Evolutionary conservation across 2,888 invertebrate genomes (phyloP).

Genomic region (Platypus cylindrus): DNA sequence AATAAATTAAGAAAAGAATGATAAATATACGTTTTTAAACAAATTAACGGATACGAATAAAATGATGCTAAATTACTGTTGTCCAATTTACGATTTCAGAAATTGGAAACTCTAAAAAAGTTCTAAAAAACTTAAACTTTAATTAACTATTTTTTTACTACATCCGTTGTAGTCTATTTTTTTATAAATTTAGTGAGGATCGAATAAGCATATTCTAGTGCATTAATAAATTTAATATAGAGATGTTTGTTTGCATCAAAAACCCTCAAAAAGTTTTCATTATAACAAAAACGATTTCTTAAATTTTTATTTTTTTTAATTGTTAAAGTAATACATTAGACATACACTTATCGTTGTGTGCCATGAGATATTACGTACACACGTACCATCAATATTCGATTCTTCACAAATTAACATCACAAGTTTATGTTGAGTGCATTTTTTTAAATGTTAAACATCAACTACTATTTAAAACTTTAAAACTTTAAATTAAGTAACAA

Average conservation of each 20-base stretch:
- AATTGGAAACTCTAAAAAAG: constrained; percentile 1
- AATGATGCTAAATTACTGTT: constrained; percentile 7
- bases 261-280: background rate
- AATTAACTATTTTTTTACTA: background rate
- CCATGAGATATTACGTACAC: too few species aligned
- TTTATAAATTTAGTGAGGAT: background rate
- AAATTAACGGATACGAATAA: constrained; percentile 16
- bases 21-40: constrained; percentile 9
- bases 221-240: too few species aligned
- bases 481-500: too few species aligned
- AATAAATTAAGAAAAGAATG: constrained; percentile 18
- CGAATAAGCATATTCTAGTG: too few species aligned
- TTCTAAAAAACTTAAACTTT: background rate
- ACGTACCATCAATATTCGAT: too few species aligned
- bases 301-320: too few species aligned
- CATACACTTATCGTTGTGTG: too few species aligned
- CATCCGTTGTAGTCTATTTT: background rate
- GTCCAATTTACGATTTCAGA: constrained; percentile 2
- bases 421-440: too few species aligned
- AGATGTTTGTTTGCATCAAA: background rate
- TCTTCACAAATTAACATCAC: too few species aligned
- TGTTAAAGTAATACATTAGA: too few species aligned
- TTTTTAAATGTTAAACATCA: too few species aligned
- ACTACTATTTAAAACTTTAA: too few species aligned
- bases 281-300: background rate